Conservation (phyloP, 2,888 invertebrate species). For the Dasysyrphus tricinctus region DNA sequence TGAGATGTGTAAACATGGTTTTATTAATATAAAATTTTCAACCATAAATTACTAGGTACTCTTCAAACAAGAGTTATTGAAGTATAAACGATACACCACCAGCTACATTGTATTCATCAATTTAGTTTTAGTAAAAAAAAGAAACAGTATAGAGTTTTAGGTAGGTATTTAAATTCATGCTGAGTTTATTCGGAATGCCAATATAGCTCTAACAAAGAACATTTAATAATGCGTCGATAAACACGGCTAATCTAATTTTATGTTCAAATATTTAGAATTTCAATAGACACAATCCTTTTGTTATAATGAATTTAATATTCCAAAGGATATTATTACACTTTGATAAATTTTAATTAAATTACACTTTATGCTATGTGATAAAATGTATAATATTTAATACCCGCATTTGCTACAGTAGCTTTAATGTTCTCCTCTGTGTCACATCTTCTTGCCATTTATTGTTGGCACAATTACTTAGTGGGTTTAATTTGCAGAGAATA, state of each 20-base stretch:
- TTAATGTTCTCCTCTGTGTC: neutral
- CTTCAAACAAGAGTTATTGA: neutral
- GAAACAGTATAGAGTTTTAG: too few relatives aligned
- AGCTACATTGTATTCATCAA: neutral
- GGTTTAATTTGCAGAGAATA: too few relatives aligned
- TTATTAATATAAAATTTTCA: conserved; percentile 5
- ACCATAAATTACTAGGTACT: conserved; percentile 8
- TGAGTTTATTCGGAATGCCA: neutral
- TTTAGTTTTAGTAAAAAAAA: neutral
- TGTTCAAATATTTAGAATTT: conserved; percentile 33
- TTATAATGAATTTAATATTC: neutral
- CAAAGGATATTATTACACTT: neutral
- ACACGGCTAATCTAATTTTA: conserved; percentile 26
- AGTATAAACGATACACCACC: neutral
- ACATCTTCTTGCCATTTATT: too few relatives aligned
- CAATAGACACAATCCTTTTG: conserved; percentile 1
- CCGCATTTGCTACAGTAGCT: neutral
- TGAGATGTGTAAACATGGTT: neutral
- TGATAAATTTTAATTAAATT: conserved; percentile 20
- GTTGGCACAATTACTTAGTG: too few relatives aligned
- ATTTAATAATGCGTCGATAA: conserved; percentile 18
- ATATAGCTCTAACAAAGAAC: neutral
- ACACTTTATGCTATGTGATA: neutral
- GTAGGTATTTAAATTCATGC: neutral
- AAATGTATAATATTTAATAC: neutral